phyloP scores from a whole-genome alignment of 64 coral and sea anemone genomes.

The Dendronephthya gigantea region DNA sequence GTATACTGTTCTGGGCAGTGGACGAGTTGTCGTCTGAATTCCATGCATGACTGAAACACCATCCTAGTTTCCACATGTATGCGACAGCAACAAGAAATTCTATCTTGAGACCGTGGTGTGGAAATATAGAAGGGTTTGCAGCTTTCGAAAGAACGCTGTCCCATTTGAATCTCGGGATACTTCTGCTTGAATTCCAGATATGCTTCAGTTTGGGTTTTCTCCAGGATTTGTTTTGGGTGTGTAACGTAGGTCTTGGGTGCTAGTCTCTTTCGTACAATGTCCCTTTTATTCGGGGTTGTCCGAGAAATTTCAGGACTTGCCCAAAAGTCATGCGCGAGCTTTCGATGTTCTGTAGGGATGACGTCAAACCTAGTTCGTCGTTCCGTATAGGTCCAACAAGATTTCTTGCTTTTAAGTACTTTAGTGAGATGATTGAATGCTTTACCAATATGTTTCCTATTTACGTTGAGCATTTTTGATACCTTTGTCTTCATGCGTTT shows the following conservation, averaged over 20 bases:
- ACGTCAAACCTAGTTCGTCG: background rate
- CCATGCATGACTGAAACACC: no score
- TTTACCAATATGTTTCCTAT: background rate
- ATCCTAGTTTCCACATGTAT: conserved; percentile 25
- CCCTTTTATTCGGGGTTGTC: background rate
- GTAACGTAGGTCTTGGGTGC: background rate
- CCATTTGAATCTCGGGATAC: conserved; percentile 29
- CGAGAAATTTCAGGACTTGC: background rate
- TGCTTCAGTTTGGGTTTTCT: conserved; percentile 42
- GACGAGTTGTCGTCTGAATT: background rate
- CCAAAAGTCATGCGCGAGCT: background rate
- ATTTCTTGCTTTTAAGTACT: background rate
- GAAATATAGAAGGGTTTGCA: conserved; percentile 31
- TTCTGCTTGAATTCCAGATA: conserved; percentile 16
- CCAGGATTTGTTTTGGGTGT: conserved; percentile 33
- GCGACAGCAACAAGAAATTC: conserved; percentile 28
- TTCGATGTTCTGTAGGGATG: background rate
- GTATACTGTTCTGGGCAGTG: background rate
- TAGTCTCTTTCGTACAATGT: background rate
- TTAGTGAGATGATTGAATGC: background rate
- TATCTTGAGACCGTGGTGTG: background rate
- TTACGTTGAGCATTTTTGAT: background rate
- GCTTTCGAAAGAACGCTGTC: conserved; percentile 13
- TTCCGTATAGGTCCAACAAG: background rate
- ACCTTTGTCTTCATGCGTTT: background rate